Conservation (phyloP, 2,113 vertebrate species). For the Leptocoma aspasia region DNA sequence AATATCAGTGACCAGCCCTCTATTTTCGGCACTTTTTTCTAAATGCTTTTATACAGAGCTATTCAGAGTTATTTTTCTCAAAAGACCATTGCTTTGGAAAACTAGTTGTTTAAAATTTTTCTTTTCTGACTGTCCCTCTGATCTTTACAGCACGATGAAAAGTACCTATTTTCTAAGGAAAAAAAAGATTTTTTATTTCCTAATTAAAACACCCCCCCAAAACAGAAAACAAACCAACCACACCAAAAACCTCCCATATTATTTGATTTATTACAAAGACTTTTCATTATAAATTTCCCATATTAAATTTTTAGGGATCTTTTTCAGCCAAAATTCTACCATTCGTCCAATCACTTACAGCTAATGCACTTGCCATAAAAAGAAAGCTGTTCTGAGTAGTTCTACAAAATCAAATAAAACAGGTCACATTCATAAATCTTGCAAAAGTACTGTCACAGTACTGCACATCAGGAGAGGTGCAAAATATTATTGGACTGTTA, state of each 20-base stretch:
- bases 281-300: not conserved
- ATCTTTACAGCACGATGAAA: not conserved
- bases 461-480: not conserved
- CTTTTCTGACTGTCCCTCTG: not conserved
- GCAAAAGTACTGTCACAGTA: not conserved
- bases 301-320: not conserved
- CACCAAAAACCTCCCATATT: accelerated
- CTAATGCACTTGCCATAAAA: not conserved
- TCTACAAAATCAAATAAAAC: not conserved
- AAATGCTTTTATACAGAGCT: not conserved
- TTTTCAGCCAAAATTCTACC: not conserved
- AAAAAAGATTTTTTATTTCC: not conserved
- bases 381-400: not conserved
- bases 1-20: not conserved
- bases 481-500: not conserved
- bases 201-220: not conserved
- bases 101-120: not conserved
- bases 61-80: not conserved
- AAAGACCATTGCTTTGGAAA: not conserved
- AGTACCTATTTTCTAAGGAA: not conserved
- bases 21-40: not conserved
- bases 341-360: not conserved
- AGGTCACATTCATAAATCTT: not conserved
- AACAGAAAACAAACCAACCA: not conserved
- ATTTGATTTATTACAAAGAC: not conserved